Evolutionary conservation across 1,140 invertebrate genomes (phyloP).

Genomic region (Anagrus nilaparvatae): DNA sequence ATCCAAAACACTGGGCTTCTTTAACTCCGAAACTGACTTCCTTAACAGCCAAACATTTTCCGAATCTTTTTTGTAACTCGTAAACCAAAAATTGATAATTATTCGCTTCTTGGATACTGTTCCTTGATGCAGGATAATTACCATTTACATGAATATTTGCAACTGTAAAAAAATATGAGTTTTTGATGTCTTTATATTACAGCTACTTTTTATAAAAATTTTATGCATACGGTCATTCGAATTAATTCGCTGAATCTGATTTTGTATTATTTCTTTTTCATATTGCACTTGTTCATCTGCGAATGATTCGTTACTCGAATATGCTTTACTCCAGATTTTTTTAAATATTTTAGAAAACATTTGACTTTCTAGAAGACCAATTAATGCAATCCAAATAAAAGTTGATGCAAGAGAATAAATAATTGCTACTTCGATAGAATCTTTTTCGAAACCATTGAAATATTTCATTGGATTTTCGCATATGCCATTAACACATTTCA

Average conservation of each 20-base stretch:
- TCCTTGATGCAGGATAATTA: background rate
- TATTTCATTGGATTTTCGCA: slow-evolving; percentile 27
- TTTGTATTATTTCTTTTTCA: slow-evolving; percentile 27
- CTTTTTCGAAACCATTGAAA: slow-evolving; percentile 20
- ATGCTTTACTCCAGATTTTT: slow-evolving; percentile 17
- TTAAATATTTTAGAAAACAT: slow-evolving; percentile 20
- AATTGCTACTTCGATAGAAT: slow-evolving; percentile 26
- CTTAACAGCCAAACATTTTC: slow-evolving; percentile 58
- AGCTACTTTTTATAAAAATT: slow-evolving; percentile 11
- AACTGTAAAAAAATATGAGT: background rate
- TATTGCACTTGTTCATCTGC: slow-evolving; percentile 33
- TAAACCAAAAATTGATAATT: slow-evolving; percentile 25
- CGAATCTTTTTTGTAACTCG: slow-evolving; percentile 58
- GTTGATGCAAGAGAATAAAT: slow-evolving; percentile 24
- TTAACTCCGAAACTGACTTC: slow-evolving; percentile 56
- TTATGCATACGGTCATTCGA: slow-evolving; percentile 20
- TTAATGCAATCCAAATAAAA: slow-evolving; percentile 28
- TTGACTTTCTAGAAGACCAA: slow-evolving; percentile 29
- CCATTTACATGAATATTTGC: background rate
- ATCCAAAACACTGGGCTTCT: slow-evolving; percentile 72
- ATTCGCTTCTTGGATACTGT: background rate
- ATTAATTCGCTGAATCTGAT: slow-evolving; percentile 14
- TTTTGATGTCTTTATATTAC: background rate
- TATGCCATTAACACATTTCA: slow-evolving; percentile 24
- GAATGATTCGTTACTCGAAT: slow-evolving; percentile 10